Base-by-base conservation (phyloP, 1,140 invertebrate genomes). In the Scaptomyza hsui region DNA sequence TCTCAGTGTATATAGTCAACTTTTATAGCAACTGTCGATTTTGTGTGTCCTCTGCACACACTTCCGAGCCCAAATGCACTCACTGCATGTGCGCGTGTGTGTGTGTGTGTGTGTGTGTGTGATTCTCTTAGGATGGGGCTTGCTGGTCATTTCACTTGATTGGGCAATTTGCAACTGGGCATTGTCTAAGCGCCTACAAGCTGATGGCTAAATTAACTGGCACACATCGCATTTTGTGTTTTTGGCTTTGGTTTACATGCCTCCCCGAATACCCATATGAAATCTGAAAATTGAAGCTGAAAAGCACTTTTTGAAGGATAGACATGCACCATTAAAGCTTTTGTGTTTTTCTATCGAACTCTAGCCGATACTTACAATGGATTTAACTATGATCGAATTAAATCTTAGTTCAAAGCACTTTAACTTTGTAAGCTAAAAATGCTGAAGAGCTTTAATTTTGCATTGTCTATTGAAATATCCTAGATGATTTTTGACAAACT, bases 141-240 rank as follows among this genome's bases (percentile, higher is more conserved):
- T 69, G 73, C 65, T 48, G 80, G 74, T 78, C 74, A 82, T 60
- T 85, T 68, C 81, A 77, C 77, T 77, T 80, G 69, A 86, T 86
- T 86, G 81, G 68, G 57, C 76, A 74, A 77, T 85, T 77, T 73
- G 53, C 55, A 82, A 49, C 74, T 61, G 51, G 32, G 24, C 55
- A 71, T 78, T 82, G 78, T 83, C 78, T 78, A 78, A 78, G 55
- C 69, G 42, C 51, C 62, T 63, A 72, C 56, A 72, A 67, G 70
- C 75, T 73, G 63, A 82, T 82, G 70, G 72, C 74, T 83, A 76
- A 81, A 81, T 81, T 82, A 81, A 82, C 78, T 82, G 78, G 59
- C 79, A 78, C 64, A 78, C 49, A 62, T 78, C 37, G 68, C 62
- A 57, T 67, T 72, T 63, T 72, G 37, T 61, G 52, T 60, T 76